A percentile compares a stretch with the other conserved stretches of the same genome.
These are phyloP conservation scores for Metacarcinus magister DNA, from an alignment of 2,888 invertebrate genomes.

Conservation along the genomic window DNA sequence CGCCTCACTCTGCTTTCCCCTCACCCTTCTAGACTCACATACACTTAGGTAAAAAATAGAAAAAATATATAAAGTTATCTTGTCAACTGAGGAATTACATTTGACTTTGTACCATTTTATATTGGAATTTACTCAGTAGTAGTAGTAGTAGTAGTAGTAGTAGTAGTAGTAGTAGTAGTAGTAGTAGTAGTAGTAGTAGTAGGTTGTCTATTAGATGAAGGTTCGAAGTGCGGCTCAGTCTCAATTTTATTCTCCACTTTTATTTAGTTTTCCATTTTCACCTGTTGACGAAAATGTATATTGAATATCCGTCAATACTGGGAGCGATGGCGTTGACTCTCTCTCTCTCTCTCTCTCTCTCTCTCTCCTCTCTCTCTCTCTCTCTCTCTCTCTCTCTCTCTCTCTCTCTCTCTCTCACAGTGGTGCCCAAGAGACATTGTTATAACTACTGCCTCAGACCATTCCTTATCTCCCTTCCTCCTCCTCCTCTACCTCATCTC, in stretches of 20 bases:
- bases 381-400: slow-evolving; percentile 26
- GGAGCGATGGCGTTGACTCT: not conserved
- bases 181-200: slow-evolving; percentile 32
- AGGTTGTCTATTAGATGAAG: not conserved
- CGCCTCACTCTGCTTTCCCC: too few relatives aligned
- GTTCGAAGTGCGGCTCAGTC: not conserved
- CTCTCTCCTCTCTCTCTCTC: slow-evolving; percentile 2
- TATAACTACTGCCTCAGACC: not conserved
- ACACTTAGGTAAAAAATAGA: too few relatives aligned
- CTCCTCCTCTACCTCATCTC: not conserved
- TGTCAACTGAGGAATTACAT: too few relatives aligned
- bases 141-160: not conserved
- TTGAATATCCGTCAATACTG: slow-evolving; percentile 4
- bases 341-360: slow-evolving; percentile 32
- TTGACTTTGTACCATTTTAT: too few relatives aligned
- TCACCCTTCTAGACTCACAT: too few relatives aligned
- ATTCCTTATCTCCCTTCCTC: not conserved
- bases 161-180: slow-evolving; percentile 26
- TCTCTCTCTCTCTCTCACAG: slow-evolving; percentile 3
- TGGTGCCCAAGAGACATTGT: slow-evolving; percentile 14
- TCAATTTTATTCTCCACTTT: too few relatives aligned
- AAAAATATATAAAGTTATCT: too few relatives aligned
- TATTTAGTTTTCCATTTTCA: slow-evolving; percentile 7
- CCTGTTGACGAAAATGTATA: not conserved
- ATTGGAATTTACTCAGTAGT: too few relatives aligned